A percentile compares a stretch with the other conserved stretches of the same genome.
Evolutionary conservation across 2,888 invertebrate species (phyloP).

Genomic region (Melanostoma mellinum): DNA sequence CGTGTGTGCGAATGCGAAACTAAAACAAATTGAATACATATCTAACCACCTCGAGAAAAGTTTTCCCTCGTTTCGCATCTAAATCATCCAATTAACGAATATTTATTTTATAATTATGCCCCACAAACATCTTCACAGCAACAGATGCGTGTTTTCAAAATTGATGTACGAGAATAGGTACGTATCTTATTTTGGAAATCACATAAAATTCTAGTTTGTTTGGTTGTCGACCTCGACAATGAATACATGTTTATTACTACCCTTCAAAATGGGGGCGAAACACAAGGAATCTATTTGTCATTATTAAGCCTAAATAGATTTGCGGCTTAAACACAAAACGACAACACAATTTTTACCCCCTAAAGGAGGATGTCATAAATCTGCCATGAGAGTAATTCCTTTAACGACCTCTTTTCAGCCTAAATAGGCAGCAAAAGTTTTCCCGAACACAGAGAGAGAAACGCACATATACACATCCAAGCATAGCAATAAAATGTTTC

Average conservation of each 20-base stretch:
- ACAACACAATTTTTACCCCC: constrained; percentile 6
- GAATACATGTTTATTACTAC: neutral
- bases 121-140: neutral
- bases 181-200: neutral
- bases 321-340: constrained; percentile 18
- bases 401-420: constrained; percentile 41
- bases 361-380: constrained; percentile 49
- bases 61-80: constrained; percentile 40
- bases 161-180: constrained; percentile 3
- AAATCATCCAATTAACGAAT: constrained; percentile 34
- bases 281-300: constrained; percentile 52
- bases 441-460: neutral
- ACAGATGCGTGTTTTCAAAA: constrained; percentile 36
- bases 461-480: neutral
- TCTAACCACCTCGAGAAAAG: constrained; percentile 33
- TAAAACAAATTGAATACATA: constrained; percentile 45
- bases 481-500: constrained; percentile 25
- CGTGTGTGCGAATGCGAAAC: neutral
- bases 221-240: neutral
- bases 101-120: constrained; percentile 35
- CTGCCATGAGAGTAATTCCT: constrained; percentile 34
- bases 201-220: constrained; percentile 24
- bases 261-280: neutral
- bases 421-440: constrained; percentile 36
- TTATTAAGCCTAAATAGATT: constrained; percentile 55